A percentile compares a stretch with the other conserved stretches of the same genome.
phyloP scores from a whole-genome alignment of 1,140 invertebrate species.

The Eupristina koningsbergeri region DNA sequence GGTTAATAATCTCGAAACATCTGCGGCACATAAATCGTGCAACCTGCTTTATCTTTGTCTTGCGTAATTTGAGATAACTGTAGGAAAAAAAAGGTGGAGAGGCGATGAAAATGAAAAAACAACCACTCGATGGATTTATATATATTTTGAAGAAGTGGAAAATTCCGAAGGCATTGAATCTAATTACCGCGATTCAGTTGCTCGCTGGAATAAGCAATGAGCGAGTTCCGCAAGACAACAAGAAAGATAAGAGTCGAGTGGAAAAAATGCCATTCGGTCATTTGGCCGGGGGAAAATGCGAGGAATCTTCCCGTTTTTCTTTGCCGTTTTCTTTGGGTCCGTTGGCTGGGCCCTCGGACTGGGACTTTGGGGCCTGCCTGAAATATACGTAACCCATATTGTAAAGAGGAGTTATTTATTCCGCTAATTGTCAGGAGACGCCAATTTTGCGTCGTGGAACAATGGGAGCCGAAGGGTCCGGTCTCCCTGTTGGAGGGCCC shows the following conservation, averaged over 20 bases:
- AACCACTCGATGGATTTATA: no score
- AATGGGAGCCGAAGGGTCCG: not conserved
- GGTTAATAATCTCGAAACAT: not conserved
- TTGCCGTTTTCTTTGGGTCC: no score
- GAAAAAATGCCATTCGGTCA: not conserved
- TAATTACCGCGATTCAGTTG: not conserved
- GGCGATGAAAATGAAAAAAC: not conserved
- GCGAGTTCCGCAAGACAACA: not conserved
- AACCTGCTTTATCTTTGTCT: not conserved
- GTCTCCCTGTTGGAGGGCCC: conserved; percentile 6
- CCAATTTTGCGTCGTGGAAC: conserved; percentile 13
- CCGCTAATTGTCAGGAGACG: conserved; percentile 30
- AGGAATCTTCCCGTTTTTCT: not conserved
- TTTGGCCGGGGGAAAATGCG: not conserved
- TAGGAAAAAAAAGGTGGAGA: not conserved
- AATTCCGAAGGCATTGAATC: not conserved
- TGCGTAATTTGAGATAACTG: not conserved
- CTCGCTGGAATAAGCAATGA: not conserved
- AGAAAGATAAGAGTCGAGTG: not conserved
- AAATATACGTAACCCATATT: conserved; percentile 20
- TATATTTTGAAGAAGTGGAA: not conserved
- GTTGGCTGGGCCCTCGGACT: not conserved
- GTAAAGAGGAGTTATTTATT: conserved; percentile 42
- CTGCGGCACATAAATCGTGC: not conserved
- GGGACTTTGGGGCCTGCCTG: not conserved